Evolutionary conservation across 37 sponge, comb jelly and placozoan species (phyloP), one percentile per base, ranked within the genome.

Genomic region (Axinella damicornis): DNA sequence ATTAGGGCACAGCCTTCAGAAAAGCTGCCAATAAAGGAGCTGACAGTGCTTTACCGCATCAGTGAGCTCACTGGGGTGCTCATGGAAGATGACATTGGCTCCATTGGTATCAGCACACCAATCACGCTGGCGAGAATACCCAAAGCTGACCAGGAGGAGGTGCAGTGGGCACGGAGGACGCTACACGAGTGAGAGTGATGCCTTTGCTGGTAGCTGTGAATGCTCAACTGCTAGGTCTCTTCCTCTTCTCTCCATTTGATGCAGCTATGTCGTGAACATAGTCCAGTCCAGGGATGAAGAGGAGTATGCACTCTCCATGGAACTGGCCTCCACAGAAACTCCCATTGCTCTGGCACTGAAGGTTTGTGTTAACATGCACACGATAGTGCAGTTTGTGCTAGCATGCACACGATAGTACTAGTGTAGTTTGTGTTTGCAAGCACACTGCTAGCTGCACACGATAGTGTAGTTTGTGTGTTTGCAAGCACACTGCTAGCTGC

Each of bases 251-350:
- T 27, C 14, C 22, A 34, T 66, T 62, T 28, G 0, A 0, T 61
- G 12, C 36, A 89, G 90, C 54, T 89, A 36, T 72, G 73, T 89
- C 53, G 25, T n/a, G 53, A 46, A 73, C 33, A 73, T 89, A 15
- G 67, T 77, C 30, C 22, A 13, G 18, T 65, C 77, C 39, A 57
- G 90, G 11, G 74, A 83, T 73, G 57, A 60, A 20, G 58, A 73
- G 25, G 67, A 41, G 35, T 89, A 89, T 52, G 35, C 74, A 0
- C 55, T 79, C 27, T 83, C 79, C 20, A 52, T 73, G 69, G 90
- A 83, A 24, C 35, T 89, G 6, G 69, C 64, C 18, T 62, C 68
- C 39, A 25, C 17, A 5, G 71, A 28, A 1, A 36, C 70, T 37
- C 67, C 82, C 20, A 65, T 37, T 0, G 34, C 64, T 27, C 81